phyloP scores from a whole-genome alignment of 2,113 vertebrate species.

The Pedetes capensis region DNA sequence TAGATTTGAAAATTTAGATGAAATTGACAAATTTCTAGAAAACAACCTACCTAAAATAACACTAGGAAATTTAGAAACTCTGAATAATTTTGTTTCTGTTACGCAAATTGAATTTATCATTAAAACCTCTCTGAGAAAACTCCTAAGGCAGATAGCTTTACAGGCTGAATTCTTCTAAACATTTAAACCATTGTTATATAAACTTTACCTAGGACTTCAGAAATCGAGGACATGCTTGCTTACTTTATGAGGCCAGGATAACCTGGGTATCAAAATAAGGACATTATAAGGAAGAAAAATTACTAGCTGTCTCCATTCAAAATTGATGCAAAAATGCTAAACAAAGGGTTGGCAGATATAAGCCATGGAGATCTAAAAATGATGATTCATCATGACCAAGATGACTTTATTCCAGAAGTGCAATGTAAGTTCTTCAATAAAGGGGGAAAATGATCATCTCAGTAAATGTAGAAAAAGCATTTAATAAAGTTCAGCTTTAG shows the following conservation, averaged over 20 bases:
- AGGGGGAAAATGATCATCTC: background rate
- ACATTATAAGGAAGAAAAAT: background rate
- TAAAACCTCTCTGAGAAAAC: background rate
- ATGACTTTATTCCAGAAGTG: background rate
- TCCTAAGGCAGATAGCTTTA: background rate
- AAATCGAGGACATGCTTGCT: background rate
- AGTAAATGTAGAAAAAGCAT: background rate
- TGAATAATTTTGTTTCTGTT: background rate
- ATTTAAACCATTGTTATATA: background rate
- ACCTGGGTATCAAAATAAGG: background rate
- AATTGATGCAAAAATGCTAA: background rate
- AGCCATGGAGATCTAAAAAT: background rate
- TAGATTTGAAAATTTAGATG: slow-evolving; percentile 2
- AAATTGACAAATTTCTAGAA: slow-evolving; percentile 16
- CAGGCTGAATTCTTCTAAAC: background rate
- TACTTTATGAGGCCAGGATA: background rate
- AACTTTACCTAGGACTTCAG: background rate
- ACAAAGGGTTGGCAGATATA: background rate
- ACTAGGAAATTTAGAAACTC: background rate
- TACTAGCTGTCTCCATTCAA: background rate
- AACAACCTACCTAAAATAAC: background rate
- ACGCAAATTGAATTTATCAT: background rate
- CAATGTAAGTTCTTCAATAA: background rate
- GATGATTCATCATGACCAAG: background rate
- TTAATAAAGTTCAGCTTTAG: background rate